Evolutionary conservation across 1,140 invertebrate genomes (phyloP), one percentile per base, ranked within the genome.

Genomic region (Tribolium madens): DNA sequence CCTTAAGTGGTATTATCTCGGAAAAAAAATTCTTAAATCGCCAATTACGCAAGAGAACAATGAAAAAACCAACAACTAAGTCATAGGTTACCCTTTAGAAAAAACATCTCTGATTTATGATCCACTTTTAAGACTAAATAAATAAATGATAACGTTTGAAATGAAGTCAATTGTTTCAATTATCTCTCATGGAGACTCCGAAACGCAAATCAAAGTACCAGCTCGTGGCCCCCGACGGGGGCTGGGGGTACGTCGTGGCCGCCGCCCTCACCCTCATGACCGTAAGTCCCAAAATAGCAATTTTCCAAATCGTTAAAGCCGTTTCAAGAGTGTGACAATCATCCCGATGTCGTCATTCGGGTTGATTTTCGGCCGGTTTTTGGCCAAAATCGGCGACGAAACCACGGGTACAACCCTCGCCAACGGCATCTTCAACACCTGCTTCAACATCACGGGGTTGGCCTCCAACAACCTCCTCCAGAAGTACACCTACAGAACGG

Each of bases 331-430:
- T 81, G 85, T 89, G 50, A 88, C 87, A 0, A 83, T 89, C 47
- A 88, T 88, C 1, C 88, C 89, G 0, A 84, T 90, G 14, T 87
- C 91, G 76, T 90, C 89, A 3, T 93, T 93, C 75, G 91, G 90
- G 1, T 86, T 93, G 18, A 83, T 93, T 13, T 92, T 90, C 74
- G 90, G 90, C 52, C 87, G 91, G 71, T 91, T 91, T 77, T 89
- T 93, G 12, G 82, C 87, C 47, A 86, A 86, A 6, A 85, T 92
- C 46, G 89, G 89, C 0, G 89, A 89, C 5, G 89, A 89, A 78
- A 89, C 89, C 0, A 90, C 88, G 75, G 89, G 89, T 0, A 86
- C 90, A 5, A 89, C 90, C 0, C 81, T 91, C 9, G 88, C 90
- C 0, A 90, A 89, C 50, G 89, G 89, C 4, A 86, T 90, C 7